A percentile compares a stretch with the other conserved stretches of the same genome.
phyloP scores from a whole-genome alignment of 1,140 invertebrate genomes.

The Papilio machaon region DNA sequence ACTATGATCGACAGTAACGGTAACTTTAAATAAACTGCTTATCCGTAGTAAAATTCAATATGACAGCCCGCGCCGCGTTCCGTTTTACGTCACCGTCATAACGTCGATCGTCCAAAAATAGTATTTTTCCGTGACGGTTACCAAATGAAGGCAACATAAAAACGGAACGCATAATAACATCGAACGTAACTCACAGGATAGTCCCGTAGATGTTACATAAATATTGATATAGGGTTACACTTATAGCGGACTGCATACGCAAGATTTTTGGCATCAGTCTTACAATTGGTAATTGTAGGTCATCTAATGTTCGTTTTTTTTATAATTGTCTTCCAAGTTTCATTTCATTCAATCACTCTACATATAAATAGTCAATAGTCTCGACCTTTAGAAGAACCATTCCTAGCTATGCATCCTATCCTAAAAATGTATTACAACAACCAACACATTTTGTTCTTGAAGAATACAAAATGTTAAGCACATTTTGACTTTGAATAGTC shows the following conservation, averaged over 20 bases:
- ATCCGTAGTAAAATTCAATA: constrained; percentile 73
- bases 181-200: constrained; percentile 64
- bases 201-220: constrained; percentile 65
- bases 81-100: constrained; percentile 59
- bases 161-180: constrained; percentile 71
- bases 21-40: constrained; percentile 55
- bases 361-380: background rate
- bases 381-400: no score
- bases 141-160: constrained; percentile 65
- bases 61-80: constrained; percentile 62
- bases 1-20: constrained; percentile 2
- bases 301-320: background rate
- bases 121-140: constrained; percentile 65
- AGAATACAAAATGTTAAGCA: no score
- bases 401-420: no score
- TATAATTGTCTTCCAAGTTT: background rate
- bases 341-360: background rate
- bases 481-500: no score
- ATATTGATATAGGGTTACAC: constrained; percentile 44
- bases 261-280: background rate
- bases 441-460: no score
- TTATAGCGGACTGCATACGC: constrained; percentile 43
- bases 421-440: no score
- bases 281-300: background rate
- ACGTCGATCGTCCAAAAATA: constrained; percentile 66